Evolutionary conservation across 2,888 invertebrate species (phyloP).

Genomic region (Xestoiulus laeticollis): DNA sequence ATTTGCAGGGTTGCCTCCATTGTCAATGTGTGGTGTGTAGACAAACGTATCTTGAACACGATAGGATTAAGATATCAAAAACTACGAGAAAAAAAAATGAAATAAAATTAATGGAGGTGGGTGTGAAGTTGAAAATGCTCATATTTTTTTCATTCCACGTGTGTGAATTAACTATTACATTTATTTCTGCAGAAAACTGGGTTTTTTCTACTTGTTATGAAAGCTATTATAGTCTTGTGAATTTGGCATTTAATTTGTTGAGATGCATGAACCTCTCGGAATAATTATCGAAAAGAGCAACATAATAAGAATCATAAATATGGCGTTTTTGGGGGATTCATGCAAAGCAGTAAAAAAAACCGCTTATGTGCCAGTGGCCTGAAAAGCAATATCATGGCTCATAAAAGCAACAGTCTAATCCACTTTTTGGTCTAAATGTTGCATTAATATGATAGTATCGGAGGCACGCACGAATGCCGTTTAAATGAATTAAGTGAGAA

Average conservation of each 20-base stretch:
- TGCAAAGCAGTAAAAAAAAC: not conserved
- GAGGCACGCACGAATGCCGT: not conserved
- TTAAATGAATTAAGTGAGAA: not conserved
- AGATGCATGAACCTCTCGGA: not conserved
- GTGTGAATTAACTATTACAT: not conserved
- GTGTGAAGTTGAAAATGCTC: not conserved
- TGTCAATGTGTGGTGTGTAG: not conserved
- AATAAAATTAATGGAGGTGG: conserved; percentile 18
- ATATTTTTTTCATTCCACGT: not conserved
- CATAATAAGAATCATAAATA: not conserved
- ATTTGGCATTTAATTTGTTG: not conserved
- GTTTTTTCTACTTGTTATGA: not conserved
- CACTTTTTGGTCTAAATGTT: not conserved
- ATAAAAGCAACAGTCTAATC: not conserved
- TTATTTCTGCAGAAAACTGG: not conserved
- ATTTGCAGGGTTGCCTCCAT: not conserved
- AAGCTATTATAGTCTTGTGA: conserved; percentile 1
- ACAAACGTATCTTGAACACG: not conserved
- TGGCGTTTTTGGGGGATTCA: not conserved
- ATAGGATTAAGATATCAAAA: conserved; percentile 6
- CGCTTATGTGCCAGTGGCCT: not conserved
- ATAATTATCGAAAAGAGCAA: not conserved
- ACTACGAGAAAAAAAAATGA: not conserved
- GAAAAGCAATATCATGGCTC: not conserved
- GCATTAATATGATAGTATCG: not conserved